Evolutionary conservation across 2,113 vertebrate genomes (phyloP).

Genomic region (Syrrhaptes paradoxus): DNA sequence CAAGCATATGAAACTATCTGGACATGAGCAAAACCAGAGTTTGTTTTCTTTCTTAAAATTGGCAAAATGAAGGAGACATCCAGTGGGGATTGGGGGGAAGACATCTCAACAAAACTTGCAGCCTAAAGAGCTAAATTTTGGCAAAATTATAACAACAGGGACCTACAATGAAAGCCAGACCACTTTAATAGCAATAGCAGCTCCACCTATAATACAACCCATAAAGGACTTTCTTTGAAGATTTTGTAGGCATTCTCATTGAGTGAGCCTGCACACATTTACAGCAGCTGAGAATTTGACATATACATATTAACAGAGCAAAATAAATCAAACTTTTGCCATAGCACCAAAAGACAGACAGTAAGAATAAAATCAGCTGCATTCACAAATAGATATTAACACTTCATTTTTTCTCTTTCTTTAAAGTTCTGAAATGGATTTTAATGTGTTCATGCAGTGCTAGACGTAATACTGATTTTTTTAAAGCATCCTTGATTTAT

Average conservation of each 20-base stretch:
- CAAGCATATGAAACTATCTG: not conserved
- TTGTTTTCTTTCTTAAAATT: not conserved
- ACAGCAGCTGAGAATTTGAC: slow-evolving; percentile 40
- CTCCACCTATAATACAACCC: not conserved
- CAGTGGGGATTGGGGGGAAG: fast-evolving
- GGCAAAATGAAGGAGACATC: not conserved
- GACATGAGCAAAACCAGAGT: not conserved
- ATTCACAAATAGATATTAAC: not conserved
- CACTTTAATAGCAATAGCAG: slow-evolving; percentile 17
- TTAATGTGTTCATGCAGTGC: not conserved
- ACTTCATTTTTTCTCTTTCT: not conserved
- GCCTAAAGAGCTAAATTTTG: not conserved
- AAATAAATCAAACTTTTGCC: slow-evolving; percentile 6
- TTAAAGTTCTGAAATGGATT: not conserved
- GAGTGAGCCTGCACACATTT: slow-evolving; percentile 18
- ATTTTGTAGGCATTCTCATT: not conserved
- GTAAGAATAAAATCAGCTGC: not conserved
- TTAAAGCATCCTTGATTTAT: not conserved
- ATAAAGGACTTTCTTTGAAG: slow-evolving; percentile 50
- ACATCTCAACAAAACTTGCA: not conserved
- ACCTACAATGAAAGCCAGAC: slow-evolving; percentile 47
- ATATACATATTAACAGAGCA: not conserved
- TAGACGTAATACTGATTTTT: not conserved
- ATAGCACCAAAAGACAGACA: not conserved
- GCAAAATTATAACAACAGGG: not conserved